Conservation (phyloP, 2,797 vertebrate genomes). For the Staurois parvus region DNA sequence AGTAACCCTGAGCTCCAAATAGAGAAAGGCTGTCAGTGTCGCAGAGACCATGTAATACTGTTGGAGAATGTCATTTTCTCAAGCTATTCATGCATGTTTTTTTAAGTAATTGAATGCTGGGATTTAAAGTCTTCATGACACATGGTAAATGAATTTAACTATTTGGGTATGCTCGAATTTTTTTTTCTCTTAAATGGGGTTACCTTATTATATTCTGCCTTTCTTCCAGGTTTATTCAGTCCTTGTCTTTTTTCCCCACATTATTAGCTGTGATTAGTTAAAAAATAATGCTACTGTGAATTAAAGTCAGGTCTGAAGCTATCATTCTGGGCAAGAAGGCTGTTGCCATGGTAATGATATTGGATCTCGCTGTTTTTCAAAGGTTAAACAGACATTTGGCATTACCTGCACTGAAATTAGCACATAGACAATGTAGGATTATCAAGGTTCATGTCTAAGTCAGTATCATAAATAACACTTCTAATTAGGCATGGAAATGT, state of each 20-base stretch:
- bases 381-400: constrained; percentile 23
- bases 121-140: constrained; percentile 65
- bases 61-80: constrained; percentile 76
- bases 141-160: constrained; percentile 68
- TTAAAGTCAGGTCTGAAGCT: constrained; percentile 20
- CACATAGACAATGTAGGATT: neutral
- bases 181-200: neutral
- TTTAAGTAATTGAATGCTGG: constrained; percentile 68
- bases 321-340: constrained; percentile 12
- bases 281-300: constrained; percentile 27
- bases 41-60: constrained; percentile 74
- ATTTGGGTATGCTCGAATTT: constrained; percentile 61
- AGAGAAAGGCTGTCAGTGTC: constrained; percentile 72
- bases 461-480: neutral
- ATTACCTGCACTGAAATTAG: neutral
- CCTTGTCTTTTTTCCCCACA: constrained; percentile 15
- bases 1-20: constrained; percentile 65
- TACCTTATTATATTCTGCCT: neutral
- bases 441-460: neutral
- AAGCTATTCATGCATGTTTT: constrained; percentile 70
- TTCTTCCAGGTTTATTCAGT: constrained; percentile 25
- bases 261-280: constrained; percentile 50
- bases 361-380: constrained; percentile 2
- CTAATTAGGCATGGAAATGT: constrained; percentile 1
- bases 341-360: constrained; percentile 26